Evolutionary conservation across 1,140 invertebrate species (phyloP).

Genomic region (Holotrichia oblita): DNA sequence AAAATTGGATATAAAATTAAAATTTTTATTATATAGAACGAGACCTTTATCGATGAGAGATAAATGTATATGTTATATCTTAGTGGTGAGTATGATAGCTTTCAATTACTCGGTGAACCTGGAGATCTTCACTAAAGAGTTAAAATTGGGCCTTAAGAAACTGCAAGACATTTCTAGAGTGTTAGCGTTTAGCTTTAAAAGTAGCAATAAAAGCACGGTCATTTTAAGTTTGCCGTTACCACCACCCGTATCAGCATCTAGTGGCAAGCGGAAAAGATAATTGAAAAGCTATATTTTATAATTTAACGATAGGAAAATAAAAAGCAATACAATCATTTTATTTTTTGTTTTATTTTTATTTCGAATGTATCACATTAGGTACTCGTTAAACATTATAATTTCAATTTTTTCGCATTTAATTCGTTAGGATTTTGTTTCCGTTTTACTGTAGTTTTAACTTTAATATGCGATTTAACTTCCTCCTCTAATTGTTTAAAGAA

Average conservation of each 20-base stretch:
- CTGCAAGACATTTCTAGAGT: slow-evolving; percentile 60
- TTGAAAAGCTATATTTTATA: background rate
- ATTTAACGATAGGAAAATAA: slow-evolving; percentile 4
- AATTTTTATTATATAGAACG: slow-evolving; percentile 56
- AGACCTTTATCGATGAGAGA: slow-evolving; percentile 63
- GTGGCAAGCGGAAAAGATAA: background rate
- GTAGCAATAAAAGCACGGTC: slow-evolving; percentile 59
- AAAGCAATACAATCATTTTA: background rate
- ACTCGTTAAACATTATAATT: slow-evolving; percentile 63
- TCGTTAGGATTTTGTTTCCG: slow-evolving; percentile 55
- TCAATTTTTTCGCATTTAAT: slow-evolving; percentile 63
- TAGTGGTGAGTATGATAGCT: slow-evolving; percentile 62
- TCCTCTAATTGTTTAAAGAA: slow-evolving; percentile 87
- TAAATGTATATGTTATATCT: slow-evolving; percentile 63
- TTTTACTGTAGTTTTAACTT: slow-evolving; percentile 58
- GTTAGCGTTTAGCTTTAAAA: slow-evolving; percentile 58
- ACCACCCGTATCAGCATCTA: slow-evolving; percentile 45
- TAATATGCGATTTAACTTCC: slow-evolving; percentile 67
- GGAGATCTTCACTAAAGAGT: slow-evolving; percentile 59
- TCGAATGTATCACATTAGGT: background rate
- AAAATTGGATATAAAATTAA: background rate
- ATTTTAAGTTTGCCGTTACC: slow-evolving; percentile 63
- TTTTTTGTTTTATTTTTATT: background rate
- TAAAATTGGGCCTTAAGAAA: slow-evolving; percentile 62
- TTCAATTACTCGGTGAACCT: slow-evolving; percentile 61